phyloP scores from a whole-genome alignment of 2,888 invertebrate species.

The Phyllotreta striolata region DNA sequence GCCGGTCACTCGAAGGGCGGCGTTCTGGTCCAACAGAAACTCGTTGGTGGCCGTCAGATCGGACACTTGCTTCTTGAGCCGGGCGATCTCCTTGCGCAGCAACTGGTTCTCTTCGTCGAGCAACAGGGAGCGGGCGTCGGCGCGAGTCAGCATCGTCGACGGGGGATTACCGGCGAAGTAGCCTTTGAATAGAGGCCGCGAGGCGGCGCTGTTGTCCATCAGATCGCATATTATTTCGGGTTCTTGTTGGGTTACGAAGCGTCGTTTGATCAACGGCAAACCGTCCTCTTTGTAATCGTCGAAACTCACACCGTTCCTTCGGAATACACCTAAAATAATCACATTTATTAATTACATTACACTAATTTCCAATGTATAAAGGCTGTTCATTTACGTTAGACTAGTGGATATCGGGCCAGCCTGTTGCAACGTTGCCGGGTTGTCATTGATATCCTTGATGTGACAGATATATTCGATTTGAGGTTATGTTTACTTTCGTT shows the following conservation, averaged over 20 bases:
- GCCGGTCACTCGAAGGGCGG: slow-evolving; percentile 71
- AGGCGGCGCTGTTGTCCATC: slow-evolving; percentile 39
- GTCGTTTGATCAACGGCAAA: slow-evolving; percentile 56
- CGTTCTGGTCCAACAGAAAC: slow-evolving; percentile 80
- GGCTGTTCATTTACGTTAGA: too few relatives aligned
- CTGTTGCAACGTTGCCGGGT: too few relatives aligned
- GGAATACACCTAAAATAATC: slow-evolving; percentile 38
- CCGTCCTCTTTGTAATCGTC: slow-evolving; percentile 57
- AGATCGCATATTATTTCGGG: slow-evolving; percentile 46
- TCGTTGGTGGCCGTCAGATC: slow-evolving; percentile 81
- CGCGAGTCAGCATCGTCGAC: slow-evolving; percentile 54
- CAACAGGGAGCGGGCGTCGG: slow-evolving; percentile 61
- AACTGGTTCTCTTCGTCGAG: slow-evolving; percentile 74
- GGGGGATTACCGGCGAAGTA: slow-evolving; percentile 59
- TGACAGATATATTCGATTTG: too few relatives aligned
- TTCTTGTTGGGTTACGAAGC: slow-evolving; percentile 52
- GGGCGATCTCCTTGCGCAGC: slow-evolving; percentile 72
- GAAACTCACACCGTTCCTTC: slow-evolving; percentile 50
- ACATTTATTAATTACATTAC: too few relatives aligned
- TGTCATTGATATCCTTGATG: too few relatives aligned
- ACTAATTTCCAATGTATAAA: too few relatives aligned
- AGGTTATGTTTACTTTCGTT: too few relatives aligned
- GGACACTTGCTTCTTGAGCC: slow-evolving; percentile 73
- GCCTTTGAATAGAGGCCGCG: slow-evolving; percentile 54
- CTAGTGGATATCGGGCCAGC: too few relatives aligned